A percentile compares a stretch with the other conserved stretches of the same genome.
These are phyloP conservation scores for Muscina levida DNA, from an alignment of 2,888 invertebrate species.

Conservation along the genomic window DNA sequence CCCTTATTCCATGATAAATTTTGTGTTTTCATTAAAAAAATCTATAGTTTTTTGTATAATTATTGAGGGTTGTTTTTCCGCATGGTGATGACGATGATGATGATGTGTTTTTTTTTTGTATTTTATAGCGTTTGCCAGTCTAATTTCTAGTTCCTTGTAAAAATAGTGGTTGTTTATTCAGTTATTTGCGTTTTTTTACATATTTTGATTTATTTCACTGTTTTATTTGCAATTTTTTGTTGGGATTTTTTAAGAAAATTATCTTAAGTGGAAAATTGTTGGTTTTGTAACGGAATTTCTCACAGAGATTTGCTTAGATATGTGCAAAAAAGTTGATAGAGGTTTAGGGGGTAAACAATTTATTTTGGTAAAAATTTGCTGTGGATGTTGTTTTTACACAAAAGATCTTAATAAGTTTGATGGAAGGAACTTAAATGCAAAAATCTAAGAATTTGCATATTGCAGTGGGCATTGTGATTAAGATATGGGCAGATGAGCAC, in stretches of 20 bases:
- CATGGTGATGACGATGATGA: not conserved
- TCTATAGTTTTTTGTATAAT: constrained; percentile 2
- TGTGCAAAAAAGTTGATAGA: too few species aligned
- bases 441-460: too few species aligned
- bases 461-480: too few species aligned
- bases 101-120: constrained; percentile 25
- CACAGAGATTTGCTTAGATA: constrained; percentile 39
- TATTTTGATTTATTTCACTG: constrained; percentile 32
- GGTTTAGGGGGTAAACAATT: too few species aligned
- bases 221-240: constrained; percentile 8
- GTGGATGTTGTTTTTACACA: not conserved
- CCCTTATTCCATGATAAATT: constrained; percentile 25
- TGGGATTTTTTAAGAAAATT: constrained; percentile 24
- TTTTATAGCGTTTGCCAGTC: constrained; percentile 37
- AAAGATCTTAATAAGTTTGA: too few species aligned
- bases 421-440: too few species aligned
- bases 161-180: constrained; percentile 48
- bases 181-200: not conserved
- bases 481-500: too few species aligned
- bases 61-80: constrained; percentile 38
- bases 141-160: constrained; percentile 7
- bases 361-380: not conserved
- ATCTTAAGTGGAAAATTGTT: not conserved
- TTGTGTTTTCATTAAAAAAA: constrained; percentile 26
- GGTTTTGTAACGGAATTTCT: constrained; percentile 44